Percentiles rank a stretch among this genome's conserved stretches.
These are phyloP conservation scores for Hecatera dysodea DNA, from an alignment of 2,888 invertebrate genomes.

Conservation along the genomic window DNA sequence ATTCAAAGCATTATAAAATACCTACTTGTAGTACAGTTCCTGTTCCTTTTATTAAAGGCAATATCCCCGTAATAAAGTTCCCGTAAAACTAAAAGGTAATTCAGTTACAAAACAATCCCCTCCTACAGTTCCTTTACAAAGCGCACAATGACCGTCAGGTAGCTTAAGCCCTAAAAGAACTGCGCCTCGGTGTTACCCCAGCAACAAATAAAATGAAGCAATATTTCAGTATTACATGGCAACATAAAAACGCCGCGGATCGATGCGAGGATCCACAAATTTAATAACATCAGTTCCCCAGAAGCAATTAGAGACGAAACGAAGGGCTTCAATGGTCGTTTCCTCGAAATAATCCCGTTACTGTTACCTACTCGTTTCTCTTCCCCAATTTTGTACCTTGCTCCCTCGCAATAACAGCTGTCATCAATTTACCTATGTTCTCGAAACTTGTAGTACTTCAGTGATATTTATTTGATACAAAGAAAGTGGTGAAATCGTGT, in stretches of 20 bases:
- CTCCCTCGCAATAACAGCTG: constrained; percentile 29
- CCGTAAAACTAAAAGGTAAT: constrained; percentile 37
- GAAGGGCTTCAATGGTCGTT: constrained; percentile 72
- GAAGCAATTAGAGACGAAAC: constrained; percentile 80
- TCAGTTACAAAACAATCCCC: constrained; percentile 44
- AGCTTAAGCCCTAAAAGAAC: constrained; percentile 51
- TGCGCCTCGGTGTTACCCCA: constrained; percentile 47
- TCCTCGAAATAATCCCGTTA: constrained; percentile 71
- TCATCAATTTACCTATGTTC: constrained; percentile 46
- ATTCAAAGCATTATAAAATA: too few relatives aligned
- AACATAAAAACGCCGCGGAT: constrained; percentile 64
- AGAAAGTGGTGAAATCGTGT: constrained; percentile 62
- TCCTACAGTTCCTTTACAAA: constrained; percentile 27
- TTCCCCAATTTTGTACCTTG: constrained; percentile 60
- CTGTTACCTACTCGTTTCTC: constrained; percentile 49
- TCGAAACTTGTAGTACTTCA: constrained; percentile 36
- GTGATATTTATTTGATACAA: constrained; percentile 55
- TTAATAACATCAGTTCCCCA: constrained; percentile 73
- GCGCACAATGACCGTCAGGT: constrained; percentile 30
- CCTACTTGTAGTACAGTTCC: background rate
- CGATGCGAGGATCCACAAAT: constrained; percentile 68
- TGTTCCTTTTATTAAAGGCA: background rate
- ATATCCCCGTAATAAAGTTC: constrained; percentile 21
- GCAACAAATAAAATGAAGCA: constrained; percentile 63
- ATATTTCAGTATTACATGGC: constrained; percentile 60